Evolutionary conservation across 2,113 vertebrate species (phyloP), one percentile per base, ranked within the genome.

Genomic region (Microcebus jonahi): DNA sequence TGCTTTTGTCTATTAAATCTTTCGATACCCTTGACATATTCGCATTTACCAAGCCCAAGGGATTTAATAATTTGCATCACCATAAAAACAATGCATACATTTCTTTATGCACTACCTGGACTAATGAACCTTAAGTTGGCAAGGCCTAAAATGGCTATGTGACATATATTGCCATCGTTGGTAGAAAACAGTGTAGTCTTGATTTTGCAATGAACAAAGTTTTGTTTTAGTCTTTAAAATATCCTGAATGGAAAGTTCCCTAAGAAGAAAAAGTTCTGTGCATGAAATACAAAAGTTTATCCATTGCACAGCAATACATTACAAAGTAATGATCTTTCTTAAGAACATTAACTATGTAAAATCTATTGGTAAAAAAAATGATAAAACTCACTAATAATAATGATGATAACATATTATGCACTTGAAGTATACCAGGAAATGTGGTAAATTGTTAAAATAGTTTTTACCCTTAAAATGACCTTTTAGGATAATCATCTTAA

Each of bases 211-310:
- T 63, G 45, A 81, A 9, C 23, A 34, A 39, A 77, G 29, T 27
- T 90, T 39, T 68, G 50, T 88, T 83, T 96, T 63, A 34, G 55
- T 70, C 39, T 93, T 96, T 86, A 81, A 95, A 81, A 50, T 91
- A 75, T 34, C 8, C 39, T 65, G 42, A 75, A 45, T 65, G 65
- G n/a, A 63, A 67, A 82, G 39, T 45, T 84, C 6, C 8, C 45
- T 36, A 42, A 80, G n/a, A 76, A 71, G 67, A 76, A 93, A 93
- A 57, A 10, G 1, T 88, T 79, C 63, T 81, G 5, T 79, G n/a
- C 45, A 15, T 75, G 31, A 17, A 67, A 20, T 68, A 79, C 10
- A 80, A 95, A 73, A 48, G 1, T 65, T 76, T 71, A 36, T 80
- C 39, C 81, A 0, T 88, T 55, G 39, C 13, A 21, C 85, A 89